Base-by-base conservation (phyloP, 1,140 invertebrate genomes). In the Hylaeus anthracinus region DNA sequence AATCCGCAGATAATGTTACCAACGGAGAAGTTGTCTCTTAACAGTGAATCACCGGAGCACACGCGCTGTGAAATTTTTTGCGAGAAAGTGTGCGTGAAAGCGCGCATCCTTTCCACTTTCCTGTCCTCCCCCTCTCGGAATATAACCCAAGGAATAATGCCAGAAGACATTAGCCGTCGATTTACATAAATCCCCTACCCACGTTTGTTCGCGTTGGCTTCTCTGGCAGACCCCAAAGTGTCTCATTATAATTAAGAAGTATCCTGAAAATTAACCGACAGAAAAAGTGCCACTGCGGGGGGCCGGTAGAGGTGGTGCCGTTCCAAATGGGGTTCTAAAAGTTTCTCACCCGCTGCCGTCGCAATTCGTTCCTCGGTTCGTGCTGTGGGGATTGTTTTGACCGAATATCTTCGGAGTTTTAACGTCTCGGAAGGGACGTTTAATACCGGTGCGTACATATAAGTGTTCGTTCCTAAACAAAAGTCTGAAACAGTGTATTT, bases 231-330 rank as follows among this genome's bases (percentile, higher is more conserved):
- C 86, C 88, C 89, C 84, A 91, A 91, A 91, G 89, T 91, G 90
- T 92, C 90, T 92, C 90, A 90, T 93, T 92, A 93, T 92, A 92
- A 93, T 93, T 92, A 92, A 91, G 90, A 92, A 92, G 89, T 92
- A 92, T 90, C 89, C 88, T 91, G 90, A 91, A 92, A 93, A 92
- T 92, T 90, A 91, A 92, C 90, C 87, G 90, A 88, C 88, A 87
- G 90, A 91, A 91, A 90, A 91, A 88, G 72, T 84, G 72, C 48
- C 75, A 58, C 84, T 58, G 67, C 26, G 66, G 81, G 74, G 85
- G 75, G 72, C 67, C 63, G 75, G 70, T 77, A 82, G 67, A 73
- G 77, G 77, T 79, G 77, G 77, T 79, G 43, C 84, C 82, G 72
- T 81, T 86, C 83, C 81, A 88, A 87, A 88, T 87, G 73, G 77